These are phyloP conservation scores for Drosophila repletoides DNA, from an alignment of 1,140 invertebrate species.

Conservation along the genomic window DNA sequence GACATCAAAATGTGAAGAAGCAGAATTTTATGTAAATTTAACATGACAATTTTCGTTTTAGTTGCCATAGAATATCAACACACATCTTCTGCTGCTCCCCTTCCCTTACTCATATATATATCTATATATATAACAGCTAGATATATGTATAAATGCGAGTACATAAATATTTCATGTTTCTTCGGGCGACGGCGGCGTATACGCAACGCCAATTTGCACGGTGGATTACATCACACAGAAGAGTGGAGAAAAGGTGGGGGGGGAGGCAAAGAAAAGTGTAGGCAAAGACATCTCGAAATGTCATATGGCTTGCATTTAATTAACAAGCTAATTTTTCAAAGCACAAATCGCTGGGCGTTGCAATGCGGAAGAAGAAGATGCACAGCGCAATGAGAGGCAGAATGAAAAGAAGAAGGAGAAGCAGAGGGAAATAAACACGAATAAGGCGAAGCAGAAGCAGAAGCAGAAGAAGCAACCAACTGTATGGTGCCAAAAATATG, in stretches of 20 bases:
- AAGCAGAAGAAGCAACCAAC: neutral
- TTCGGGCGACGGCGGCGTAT: slow-evolving; percentile 55
- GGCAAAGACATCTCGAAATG: slow-evolving; percentile 40
- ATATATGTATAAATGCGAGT: slow-evolving; percentile 7
- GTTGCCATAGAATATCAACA: slow-evolving; percentile 19
- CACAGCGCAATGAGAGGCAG: neutral
- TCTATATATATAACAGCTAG: slow-evolving; percentile 2
- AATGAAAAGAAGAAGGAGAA: neutral
- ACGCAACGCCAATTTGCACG: slow-evolving; percentile 72
- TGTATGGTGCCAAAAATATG: slow-evolving; percentile 65
- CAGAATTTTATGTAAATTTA: slow-evolving; percentile 68
- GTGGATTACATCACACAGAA: slow-evolving; percentile 63
- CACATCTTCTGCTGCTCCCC: too few species aligned
- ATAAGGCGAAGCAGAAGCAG: neutral
- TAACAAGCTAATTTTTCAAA: slow-evolving; percentile 80
- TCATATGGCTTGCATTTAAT: slow-evolving; percentile 78
- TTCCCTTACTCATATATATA: neutral
- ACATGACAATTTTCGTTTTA: slow-evolving; percentile 61
- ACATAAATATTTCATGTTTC: slow-evolving; percentile 38
- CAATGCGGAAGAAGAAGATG: slow-evolving; percentile 23
- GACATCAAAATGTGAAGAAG: slow-evolving; percentile 63
- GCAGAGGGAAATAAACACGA: too few species aligned
- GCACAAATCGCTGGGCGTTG: slow-evolving; percentile 57
- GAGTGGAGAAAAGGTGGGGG: neutral
- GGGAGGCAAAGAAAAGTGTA: neutral